Percentiles rank a stretch among this genome's conserved stretches.
These are phyloP conservation scores for Proterorhinus semilunaris DNA, from an alignment of 2,113 vertebrate genomes.

Conservation along the genomic window DNA sequence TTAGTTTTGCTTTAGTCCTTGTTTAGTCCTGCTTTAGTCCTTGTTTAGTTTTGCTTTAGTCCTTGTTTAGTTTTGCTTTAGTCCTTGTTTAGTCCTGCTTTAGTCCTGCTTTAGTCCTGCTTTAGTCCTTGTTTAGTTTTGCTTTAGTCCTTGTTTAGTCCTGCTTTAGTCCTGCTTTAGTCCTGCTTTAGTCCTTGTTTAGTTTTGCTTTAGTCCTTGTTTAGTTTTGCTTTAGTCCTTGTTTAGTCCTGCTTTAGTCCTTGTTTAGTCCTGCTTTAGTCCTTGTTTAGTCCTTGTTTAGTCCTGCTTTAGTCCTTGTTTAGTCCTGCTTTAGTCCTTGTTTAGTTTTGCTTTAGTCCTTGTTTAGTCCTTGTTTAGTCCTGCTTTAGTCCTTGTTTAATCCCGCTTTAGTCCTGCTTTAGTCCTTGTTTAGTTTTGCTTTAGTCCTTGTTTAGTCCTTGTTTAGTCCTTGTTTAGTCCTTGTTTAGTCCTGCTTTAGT, in stretches of 20 bases:
- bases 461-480: too few species aligned
- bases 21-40: neutral
- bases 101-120: neutral
- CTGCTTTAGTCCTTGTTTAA: too few species aligned
- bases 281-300: neutral
- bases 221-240: too few species aligned
- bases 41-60: neutral
- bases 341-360: neutral
- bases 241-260: conserved; percentile 9
- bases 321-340: neutral
- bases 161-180: neutral
- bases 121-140: too few species aligned
- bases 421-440: neutral
- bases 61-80: neutral
- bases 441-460: too few species aligned
- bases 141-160: neutral
- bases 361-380: conserved; percentile 5
- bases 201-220: neutral
- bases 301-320: neutral
- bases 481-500: neutral
- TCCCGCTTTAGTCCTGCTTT: neutral
- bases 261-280: neutral
- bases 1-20: neutral
- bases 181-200: neutral
- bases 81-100: neutral